Percentiles rank a stretch among this genome's conserved stretches.
Evolutionary conservation across 1,140 invertebrate species (phyloP).

Genomic region (Drosophila ercepeae): DNA sequence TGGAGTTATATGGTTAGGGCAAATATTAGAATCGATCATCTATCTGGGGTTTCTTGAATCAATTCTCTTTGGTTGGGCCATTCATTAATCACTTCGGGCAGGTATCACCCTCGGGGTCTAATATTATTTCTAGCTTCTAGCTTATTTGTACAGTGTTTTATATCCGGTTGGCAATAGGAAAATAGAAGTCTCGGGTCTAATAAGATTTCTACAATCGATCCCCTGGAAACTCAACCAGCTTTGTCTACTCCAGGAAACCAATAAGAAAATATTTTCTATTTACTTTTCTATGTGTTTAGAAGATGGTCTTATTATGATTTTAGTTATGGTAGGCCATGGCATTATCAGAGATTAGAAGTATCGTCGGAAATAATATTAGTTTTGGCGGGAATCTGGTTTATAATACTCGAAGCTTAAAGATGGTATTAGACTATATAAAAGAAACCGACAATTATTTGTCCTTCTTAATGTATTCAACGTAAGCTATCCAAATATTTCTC

Average conservation of each 20-base stretch:
- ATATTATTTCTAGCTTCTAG: conserved; percentile 17
- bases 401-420: too few relatives aligned
- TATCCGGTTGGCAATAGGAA: conserved; percentile 42
- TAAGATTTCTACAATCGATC: conserved; percentile 8
- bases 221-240: neutral
- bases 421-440: too few relatives aligned
- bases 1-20: conserved; percentile 12
- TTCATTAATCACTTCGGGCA: conserved; percentile 46
- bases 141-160: conserved; percentile 33
- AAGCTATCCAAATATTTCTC: too few relatives aligned
- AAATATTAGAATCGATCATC: conserved; percentile 49
- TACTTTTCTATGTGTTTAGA: neutral
- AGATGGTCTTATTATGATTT: neutral
- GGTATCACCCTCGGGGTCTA: conserved; percentile 23
- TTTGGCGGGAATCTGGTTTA: neutral
- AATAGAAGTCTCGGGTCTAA: conserved; percentile 2
- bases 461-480: too few relatives aligned
- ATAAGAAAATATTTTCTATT: conserved; percentile 16
- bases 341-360: neutral
- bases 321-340: conserved; percentile 14
- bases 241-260: neutral
- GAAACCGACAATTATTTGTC: neutral
- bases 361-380: neutral
- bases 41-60: conserved; percentile 24
- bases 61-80: neutral